Evolutionary conservation across 2,888 invertebrate genomes (phyloP), one percentile per base, ranked within the genome.

Genomic region (Xanthia togata): DNA sequence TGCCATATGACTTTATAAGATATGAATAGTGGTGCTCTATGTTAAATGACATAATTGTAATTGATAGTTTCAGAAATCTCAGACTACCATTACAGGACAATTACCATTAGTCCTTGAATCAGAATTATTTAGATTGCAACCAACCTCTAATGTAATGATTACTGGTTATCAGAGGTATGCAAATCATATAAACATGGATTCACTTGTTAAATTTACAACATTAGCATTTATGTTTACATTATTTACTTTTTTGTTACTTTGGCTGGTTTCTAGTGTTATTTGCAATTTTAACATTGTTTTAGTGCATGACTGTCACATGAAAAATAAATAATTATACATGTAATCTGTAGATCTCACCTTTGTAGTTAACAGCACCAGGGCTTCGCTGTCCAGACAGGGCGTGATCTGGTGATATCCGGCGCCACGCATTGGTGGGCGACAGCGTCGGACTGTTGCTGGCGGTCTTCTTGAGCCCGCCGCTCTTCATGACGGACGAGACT

Each of bases 341-440:
- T 23, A 17, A 44, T 63, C 12, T 20, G 5, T 47, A 41, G 26
- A 12, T 73, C 73, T 76, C 87, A 98, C 98, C 98, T 97, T 98
- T 98, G 93, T 97, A 98, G 91, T 97, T 97, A 87, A 97, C 96
- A 85, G 98, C 97, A 83, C 98, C 98, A 87, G 98, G 98, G 92
- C 98, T 98, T 85, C 98, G 97, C 89, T 98, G 97, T 47, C 98
- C 98, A 79, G 98, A 97, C 55, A 97, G 97, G 88, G 97, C 97
- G 92, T 97, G 97, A 93, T 98, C 98, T 70, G 98, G 98, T 70
- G 98, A 98, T 94, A 97, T 97, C 90, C 97, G 97, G 89, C 97
- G 97, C 97, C 98, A 98, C 85, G 97, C 95, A 89, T 97, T 97
- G 23, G 97, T 97, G 63, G 98, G 98, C 57, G 98, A 98, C 78